phyloP scores from a whole-genome alignment of 2,113 vertebrate species.

The Macquaria australasica region DNA sequence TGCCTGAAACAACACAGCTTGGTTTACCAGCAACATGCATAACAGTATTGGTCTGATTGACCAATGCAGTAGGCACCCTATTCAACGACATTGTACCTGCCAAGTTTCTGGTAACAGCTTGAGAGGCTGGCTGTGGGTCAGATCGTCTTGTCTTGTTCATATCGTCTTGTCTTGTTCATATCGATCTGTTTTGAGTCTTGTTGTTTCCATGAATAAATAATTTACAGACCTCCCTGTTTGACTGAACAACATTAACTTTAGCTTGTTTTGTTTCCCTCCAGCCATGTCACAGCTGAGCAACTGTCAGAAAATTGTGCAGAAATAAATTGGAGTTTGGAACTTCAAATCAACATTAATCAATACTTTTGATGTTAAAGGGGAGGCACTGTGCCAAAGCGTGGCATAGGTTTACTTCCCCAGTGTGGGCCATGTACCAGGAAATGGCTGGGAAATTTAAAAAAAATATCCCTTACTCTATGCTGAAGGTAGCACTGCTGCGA shows the following conservation, averaged over 20 bases:
- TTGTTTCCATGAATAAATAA: slow-evolving; percentile 7
- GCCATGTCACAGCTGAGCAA: background rate
- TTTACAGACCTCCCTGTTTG: background rate
- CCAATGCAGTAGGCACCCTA: background rate
- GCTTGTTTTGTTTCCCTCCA: background rate
- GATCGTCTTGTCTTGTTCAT: slow-evolving; percentile 17
- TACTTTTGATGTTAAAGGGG: background rate
- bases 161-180: slow-evolving; percentile 6
- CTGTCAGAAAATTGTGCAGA: background rate
- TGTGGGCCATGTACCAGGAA: background rate
- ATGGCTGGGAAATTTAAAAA: background rate
- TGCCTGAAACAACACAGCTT: slow-evolving; percentile 59
- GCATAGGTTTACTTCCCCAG: background rate
- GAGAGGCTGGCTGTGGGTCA: slow-evolving; percentile 9
- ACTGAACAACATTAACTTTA: background rate
- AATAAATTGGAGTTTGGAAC: background rate
- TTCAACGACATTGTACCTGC: background rate
- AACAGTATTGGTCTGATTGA: background rate
- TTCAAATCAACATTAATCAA: background rate
- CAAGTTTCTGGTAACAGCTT: slow-evolving; percentile 16
- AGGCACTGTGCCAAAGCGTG: background rate
- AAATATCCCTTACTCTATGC: background rate
- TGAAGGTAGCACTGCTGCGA: background rate
- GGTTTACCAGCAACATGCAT: slow-evolving; percentile 45
- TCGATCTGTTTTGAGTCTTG: background rate